Evolutionary conservation across 2,113 vertebrate species (phyloP), one percentile per base, ranked within the genome.

Genomic region (Amia ocellicauda): DNA sequence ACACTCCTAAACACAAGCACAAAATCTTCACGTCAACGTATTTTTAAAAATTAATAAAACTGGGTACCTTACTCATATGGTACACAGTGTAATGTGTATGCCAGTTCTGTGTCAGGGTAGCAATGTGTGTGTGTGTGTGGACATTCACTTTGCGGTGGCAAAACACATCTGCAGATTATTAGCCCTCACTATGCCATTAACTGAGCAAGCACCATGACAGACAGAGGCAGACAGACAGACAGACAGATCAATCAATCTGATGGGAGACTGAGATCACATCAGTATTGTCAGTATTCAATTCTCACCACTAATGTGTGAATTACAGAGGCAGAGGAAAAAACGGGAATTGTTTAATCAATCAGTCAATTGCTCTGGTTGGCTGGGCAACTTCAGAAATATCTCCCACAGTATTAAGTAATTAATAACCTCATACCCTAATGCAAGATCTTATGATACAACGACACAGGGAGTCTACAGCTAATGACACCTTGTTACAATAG

Each of bases 191-290:
- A n/a, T 54, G 62, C 31, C 3, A 19, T 10, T 7, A 42, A 7
- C 16, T 22, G 52, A 45, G 26, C 40, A 23, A 57, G 22, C 41
- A 23, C 24, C 4, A 40, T 28, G 52, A 45, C 23, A 23, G 19
- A 10, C 55, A 16, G 14, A 16, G 11, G 45, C 49, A 64, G 24
- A 60, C 41, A 13, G 24, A 64, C 23, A 26, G 43, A 16, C 49
- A 31, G 45, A 1, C 22, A 51, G 28, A 54, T 17, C 41, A 56
- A 74, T 28, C 8, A 51, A 56, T 51, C 29, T 45, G n/a, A n/a
- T n/a, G n/a, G n/a, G n/a, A n/a, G n/a, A n/a, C n/a, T n/a, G n/a
- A n/a, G n/a, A n/a, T n/a, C n/a, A n/a, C 0, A n/a, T n/a, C n/a
- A n/a, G n/a, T n/a, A n/a, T n/a, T n/a, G n/a, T n/a, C n/a, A n/a